Base-by-base conservation (phyloP, 1,140 invertebrate genomes). In the Pogonognathellus flavescens region DNA sequence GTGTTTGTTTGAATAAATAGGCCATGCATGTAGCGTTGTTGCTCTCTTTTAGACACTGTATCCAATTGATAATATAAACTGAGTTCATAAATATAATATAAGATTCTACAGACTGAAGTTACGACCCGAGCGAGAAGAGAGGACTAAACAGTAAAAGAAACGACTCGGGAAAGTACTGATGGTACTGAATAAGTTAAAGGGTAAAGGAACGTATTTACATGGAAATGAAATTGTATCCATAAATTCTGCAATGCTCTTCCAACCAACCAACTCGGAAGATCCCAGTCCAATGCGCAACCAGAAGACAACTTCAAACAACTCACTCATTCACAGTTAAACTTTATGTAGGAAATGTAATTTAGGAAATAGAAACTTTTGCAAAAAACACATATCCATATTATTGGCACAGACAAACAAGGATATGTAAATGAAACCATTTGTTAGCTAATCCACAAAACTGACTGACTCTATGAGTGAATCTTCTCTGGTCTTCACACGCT, bases 191-290 rank as follows among this genome's bases (percentile, higher is more conserved):
- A 76, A 76, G 31, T 76, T 41, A 76, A 31, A 16, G 41, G 53
- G n/a, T 57, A n/a, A 57, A 16, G 1, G 70, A 18, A 76, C 25
- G 70, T 41, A 76, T 76, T 76, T 76, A 76, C 70, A 76, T 76
- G 70, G 25, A 76, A 76, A 50, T 50, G 70, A 76, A 76, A 76
- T 76, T 76, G 70, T 76, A 31, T 49, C 70, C 41, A 76, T 76
- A 66, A 66, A 66, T 66, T 25, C 62, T 25, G 25, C 25, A 66
- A 25, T 66, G 62, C 22, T 13, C 10, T 66, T 25, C 20, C 22
- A 25, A 10, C 62, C 62, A 66, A 66, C 62, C 22, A 66, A 66
- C 25, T 18, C 62, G 20, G 62, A 66, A 66, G 62, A 13, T 31
- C 20, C 22, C 62, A 20, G 62, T 25, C 62, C 14, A 66, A 66